Percentiles rank a stretch among this genome's conserved stretches.
Conservation (phyloP, 2,888 invertebrate species). For the Polydrusus cervinus region DNA sequence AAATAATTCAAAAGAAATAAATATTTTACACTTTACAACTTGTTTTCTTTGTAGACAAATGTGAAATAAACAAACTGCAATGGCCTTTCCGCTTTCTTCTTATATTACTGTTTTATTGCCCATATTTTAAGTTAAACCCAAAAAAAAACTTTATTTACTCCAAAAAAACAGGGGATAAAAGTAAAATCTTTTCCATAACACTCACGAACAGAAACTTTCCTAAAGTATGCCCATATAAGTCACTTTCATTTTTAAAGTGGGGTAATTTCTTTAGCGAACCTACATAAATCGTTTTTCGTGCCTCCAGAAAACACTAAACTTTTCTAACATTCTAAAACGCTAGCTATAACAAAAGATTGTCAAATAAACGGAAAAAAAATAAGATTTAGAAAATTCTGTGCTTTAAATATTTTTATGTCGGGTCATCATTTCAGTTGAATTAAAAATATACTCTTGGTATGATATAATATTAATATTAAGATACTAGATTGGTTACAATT, state of each 20-base stretch:
- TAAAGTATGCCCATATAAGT: conserved; percentile 38
- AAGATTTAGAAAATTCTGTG: neutral
- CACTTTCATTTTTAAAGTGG: conserved; percentile 40
- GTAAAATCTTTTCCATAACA: conserved; percentile 17
- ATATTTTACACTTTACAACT: too few species aligned
- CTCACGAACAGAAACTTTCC: conserved; percentile 18
- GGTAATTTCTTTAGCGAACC: conserved; percentile 31
- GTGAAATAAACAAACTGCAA: too few species aligned
- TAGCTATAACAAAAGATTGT: neutral
- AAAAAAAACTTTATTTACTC: conserved; percentile 17
- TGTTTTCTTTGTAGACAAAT: too few species aligned
- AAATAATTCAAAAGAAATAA: too few species aligned
- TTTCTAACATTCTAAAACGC: neutral
- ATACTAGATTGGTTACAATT: too few species aligned
- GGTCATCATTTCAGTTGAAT: too few species aligned
- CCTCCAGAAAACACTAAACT: conserved; percentile 18
- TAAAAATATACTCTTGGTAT: too few species aligned
- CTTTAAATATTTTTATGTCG: neutral
- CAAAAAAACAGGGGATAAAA: conserved; percentile 10
- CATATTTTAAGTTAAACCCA: conserved; percentile 6
- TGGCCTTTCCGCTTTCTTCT: neutral
- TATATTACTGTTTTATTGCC: neutral
- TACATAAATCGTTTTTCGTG: conserved; percentile 28
- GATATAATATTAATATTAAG: too few species aligned
- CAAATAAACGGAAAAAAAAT: neutral